Base-by-base conservation (phyloP, 2,888 invertebrate species). In the Apotomis capreana region DNA sequence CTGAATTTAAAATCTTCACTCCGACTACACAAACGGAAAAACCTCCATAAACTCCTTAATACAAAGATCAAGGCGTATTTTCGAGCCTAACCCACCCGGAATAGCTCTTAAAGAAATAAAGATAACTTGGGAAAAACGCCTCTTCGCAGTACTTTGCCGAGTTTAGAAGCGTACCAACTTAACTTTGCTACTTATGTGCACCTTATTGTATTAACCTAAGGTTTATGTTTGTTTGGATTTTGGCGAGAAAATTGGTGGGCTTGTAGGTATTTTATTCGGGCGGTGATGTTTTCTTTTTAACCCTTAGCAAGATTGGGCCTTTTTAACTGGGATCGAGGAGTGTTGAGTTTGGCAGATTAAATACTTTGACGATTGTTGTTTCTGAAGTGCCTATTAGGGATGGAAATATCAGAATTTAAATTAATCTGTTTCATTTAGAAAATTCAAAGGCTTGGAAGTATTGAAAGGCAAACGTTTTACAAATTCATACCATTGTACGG, bases 41-140 rank as follows among this genome's bases (percentile, higher is more conserved):
- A 57, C 69, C 62, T 54, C 49, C 40, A 57, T 62, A 71, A 70
- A 71, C 61, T 67, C 71, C 67, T 57, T 71, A 67, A 71, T 67
- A 62, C 71, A 71, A 71, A 71, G 71, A 71, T 71, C 71, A 71
- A 71, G 71, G 61, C 71, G 67, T 68, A 71, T 71, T 71, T 71
- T 59, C 71, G 61, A 67, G 61, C 54, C 67, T 67, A 68, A 71
- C 67, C 67, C 71, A 68, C 61, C 68, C 67, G 61, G 57, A 71
- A 71, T 69, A 61, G 71, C 71, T 71, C 67, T 71, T 71, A 71
- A 71, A 71, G 71, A 71, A 71, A 71, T 71, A 71, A 71, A 71
- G 61, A 71, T 71, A 71, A 71, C 71, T 67, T 51, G 13, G 61
- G 51, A 71, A 71, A 71, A 71, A 71, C 71, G 71, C 71, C 71